Percentiles rank a stretch among this genome's conserved stretches.
phyloP scores from a whole-genome alignment of 2,113 vertebrate genomes.

The Etia nguti region DNA sequence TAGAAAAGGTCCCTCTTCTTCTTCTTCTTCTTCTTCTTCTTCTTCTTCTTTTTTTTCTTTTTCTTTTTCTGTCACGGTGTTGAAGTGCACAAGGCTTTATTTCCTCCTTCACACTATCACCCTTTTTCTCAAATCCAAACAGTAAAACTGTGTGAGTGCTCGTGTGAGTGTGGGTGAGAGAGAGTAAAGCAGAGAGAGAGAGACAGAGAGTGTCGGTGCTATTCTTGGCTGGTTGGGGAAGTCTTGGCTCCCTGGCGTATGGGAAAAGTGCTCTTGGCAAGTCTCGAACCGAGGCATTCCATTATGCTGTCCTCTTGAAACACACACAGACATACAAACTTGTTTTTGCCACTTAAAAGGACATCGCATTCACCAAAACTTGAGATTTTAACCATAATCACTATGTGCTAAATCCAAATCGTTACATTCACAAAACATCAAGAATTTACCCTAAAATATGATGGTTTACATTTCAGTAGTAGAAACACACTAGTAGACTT shows the following conservation, averaged over 20 bases:
- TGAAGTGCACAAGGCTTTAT: constrained; percentile 15
- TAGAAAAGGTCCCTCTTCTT: not conserved
- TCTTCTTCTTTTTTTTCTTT: too few relatives aligned
- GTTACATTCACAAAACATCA: not conserved
- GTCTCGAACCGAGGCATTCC: constrained; percentile 64
- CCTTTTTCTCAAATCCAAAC: constrained; percentile 9
- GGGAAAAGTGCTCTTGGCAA: constrained; percentile 78
- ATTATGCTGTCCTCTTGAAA: constrained; percentile 65
- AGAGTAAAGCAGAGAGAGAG: not conserved
- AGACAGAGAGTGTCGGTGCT: constrained; percentile 34
- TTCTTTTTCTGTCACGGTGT: not conserved
- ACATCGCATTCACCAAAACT: not conserved
- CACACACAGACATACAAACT: constrained; percentile 44
- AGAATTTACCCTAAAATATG: not conserved
- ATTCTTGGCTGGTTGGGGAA: constrained; percentile 73
- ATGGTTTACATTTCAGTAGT: not conserved
- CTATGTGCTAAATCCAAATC: not conserved
- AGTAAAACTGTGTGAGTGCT: constrained; percentile 25
- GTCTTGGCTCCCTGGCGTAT: constrained; percentile 73
- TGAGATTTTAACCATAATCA: not conserved
- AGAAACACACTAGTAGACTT: not conserved
- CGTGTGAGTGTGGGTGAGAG: constrained; percentile 7
- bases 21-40: too few relatives aligned
- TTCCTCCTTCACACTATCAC: constrained; percentile 20
- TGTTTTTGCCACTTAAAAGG: constrained; percentile 27